A percentile compares a stretch with the other conserved stretches of the same genome.
phyloP scores from a whole-genome alignment of 2,797 vertebrate species.

The Sparus aurata region DNA sequence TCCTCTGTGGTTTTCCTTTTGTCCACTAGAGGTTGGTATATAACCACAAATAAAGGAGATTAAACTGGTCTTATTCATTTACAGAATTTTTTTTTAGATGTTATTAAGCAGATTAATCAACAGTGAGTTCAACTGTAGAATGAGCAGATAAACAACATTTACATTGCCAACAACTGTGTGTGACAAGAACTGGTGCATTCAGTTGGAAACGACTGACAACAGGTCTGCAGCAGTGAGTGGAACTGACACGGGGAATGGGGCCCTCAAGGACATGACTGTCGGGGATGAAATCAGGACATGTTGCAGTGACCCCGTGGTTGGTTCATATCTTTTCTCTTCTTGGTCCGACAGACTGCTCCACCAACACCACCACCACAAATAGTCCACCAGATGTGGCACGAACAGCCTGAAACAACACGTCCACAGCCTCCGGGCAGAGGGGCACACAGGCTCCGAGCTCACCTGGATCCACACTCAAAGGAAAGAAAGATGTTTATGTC shows the following conservation, averaged over 20 bases:
- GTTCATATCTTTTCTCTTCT: slow-evolving; percentile 3
- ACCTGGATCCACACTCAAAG: slow-evolving; percentile 7
- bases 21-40: slow-evolving; percentile 54
- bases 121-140: background rate
- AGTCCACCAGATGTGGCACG: slow-evolving; percentile 49
- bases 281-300: slow-evolving; percentile 7
- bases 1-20: background rate
- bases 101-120: background rate
- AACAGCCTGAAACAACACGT: slow-evolving; percentile 39
- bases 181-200: background rate
- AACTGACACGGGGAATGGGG: background rate
- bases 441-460: background rate
- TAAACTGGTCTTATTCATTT: background rate
- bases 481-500: slow-evolving; percentile 5
- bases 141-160: background rate
- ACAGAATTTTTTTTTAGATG: background rate
- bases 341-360: background rate
- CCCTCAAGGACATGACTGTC: background rate
- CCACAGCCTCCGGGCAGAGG: background rate
- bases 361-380: slow-evolving; percentile 16
- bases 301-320: background rate
- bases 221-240: background rate
- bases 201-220: background rate
- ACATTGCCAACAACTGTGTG: background rate
- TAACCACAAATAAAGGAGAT: slow-evolving; percentile 12